phyloP scores from a whole-genome alignment of 2,888 invertebrate species.

The Drosophila hamatofila region DNA sequence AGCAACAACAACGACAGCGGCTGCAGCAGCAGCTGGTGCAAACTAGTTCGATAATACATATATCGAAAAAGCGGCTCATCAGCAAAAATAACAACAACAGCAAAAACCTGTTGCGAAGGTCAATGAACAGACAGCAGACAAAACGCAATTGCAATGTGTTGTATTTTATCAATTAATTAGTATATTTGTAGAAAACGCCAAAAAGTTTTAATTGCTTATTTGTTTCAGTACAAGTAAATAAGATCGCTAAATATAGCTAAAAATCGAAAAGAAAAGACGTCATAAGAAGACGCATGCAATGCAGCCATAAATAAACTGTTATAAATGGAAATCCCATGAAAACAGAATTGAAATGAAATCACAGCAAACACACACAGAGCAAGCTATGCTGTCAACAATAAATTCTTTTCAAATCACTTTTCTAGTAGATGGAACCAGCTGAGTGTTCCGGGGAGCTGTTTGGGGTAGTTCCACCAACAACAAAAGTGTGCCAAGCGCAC shows the following conservation, averaged over 20 bases:
- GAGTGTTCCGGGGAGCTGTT: neutral
- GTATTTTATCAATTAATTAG: constrained; percentile 20
- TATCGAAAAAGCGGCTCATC: constrained; percentile 25
- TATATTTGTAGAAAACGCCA: neutral
- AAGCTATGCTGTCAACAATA: constrained; percentile 57
- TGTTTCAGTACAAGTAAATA: neutral
- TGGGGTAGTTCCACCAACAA: neutral
- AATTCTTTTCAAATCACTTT: constrained; percentile 57
- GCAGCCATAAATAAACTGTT: constrained; percentile 60
- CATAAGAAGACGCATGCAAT: constrained; percentile 28
- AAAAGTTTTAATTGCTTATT: neutral
- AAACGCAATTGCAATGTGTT: constrained; percentile 33
- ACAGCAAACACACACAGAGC: constrained; percentile 7
- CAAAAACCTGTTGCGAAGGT: constrained; percentile 72
- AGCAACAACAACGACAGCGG: constrained; percentile 6
- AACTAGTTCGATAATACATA: constrained; percentile 37
- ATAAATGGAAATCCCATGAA: constrained; percentile 49
- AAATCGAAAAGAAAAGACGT: constrained; percentile 39
- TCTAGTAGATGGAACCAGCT: constrained; percentile 13
- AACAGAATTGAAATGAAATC: constrained; percentile 31
- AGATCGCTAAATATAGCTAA: constrained; percentile 42
- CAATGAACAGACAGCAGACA: constrained; percentile 56
- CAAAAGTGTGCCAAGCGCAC: constrained; percentile 43
- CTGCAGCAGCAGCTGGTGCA: constrained; percentile 11
- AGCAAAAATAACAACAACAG: constrained; percentile 30